Evolutionary conservation across 2,797 vertebrate species (phyloP), one percentile per base, ranked within the genome.

Genomic region (Podargus strigoides): DNA sequence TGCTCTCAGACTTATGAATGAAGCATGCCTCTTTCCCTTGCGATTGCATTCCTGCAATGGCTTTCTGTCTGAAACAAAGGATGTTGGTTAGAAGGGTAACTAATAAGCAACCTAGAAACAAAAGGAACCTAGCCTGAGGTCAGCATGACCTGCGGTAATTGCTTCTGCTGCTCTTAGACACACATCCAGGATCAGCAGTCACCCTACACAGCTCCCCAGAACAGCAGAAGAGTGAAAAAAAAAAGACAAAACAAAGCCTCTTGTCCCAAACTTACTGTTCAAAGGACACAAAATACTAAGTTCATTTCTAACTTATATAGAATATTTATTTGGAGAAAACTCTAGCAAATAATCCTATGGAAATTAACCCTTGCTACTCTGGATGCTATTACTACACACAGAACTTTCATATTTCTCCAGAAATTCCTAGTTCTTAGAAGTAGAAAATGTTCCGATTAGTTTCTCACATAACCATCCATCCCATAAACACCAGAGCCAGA

Each of bases 1-100:
- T 63, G 42, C 42, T 66, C 64, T 78, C 87, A 87, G 72, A 90
- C 87, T 93, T 87, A 93, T 89, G 84, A 96, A 96, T 89, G 92
- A 93, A 92, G 75, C 76, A 85, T 88, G 94, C 52, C 42, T 93
- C 64, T 34, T 83, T 52, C 68, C 34, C 64, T 80, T 50, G 64
- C 77, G 82, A 37, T 27, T 85, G 72, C 92, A 70, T 90, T 95
- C 89, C 79, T 80, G 42, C 64, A 58, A 58, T 23, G 49, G 49
- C 10, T 80, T 92, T 94, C 22, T 82, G 63, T 64, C 56, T n/a
- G 75, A 92, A 94, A 92, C 72, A 87, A 92, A 95, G 63, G 85
- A 67, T 58, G 20, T 28, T 15, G 14, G 34, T 80, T 89, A 70
- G 75, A 87, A 85, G 72, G 20, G 41, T 77, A 75, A 89, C 69